Evolutionary conservation across 2,797 vertebrate species (phyloP).

Genomic region (Bucorvus abyssinicus): DNA sequence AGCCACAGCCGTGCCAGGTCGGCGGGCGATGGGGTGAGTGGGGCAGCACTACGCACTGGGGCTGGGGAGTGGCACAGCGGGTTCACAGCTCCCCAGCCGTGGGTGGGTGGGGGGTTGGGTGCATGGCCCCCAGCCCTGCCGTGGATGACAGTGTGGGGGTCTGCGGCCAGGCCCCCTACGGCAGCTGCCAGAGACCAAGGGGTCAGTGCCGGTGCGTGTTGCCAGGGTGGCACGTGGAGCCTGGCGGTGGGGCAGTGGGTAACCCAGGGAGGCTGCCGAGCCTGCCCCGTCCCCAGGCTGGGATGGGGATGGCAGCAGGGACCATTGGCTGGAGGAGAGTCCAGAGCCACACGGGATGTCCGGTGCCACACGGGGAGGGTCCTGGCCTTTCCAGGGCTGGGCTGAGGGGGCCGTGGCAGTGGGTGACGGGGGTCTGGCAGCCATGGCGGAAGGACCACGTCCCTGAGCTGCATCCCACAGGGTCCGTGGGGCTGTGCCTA

Average conservation of each 20-base stretch:
- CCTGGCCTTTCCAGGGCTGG: background rate
- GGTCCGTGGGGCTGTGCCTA: too few relatives aligned
- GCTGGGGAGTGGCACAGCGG: background rate
- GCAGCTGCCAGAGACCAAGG: background rate
- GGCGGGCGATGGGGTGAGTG: conserved; percentile 31
- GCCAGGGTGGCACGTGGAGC: background rate
- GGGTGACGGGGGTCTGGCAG: background rate
- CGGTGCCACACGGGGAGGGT: accelerated
- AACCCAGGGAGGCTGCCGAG: background rate
- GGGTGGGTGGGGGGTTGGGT: background rate
- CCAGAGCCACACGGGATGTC: background rate
- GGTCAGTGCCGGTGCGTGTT: accelerated
- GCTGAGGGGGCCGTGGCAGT: background rate
- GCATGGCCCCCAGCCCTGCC: background rate
- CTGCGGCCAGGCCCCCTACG: background rate
- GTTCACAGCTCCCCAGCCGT: background rate
- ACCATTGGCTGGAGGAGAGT: background rate
- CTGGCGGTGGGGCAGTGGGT: background rate
- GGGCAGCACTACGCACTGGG: background rate
- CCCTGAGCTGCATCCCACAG: background rate
- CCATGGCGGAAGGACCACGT: background rate
- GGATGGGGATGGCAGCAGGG: background rate
- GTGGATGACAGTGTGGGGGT: background rate
- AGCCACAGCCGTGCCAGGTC: background rate
- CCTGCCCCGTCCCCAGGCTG: background rate